These are phyloP conservation scores for Pycnomerus fuliginosus DNA, from an alignment of 2,888 invertebrate genomes.

Conservation along the genomic window DNA sequence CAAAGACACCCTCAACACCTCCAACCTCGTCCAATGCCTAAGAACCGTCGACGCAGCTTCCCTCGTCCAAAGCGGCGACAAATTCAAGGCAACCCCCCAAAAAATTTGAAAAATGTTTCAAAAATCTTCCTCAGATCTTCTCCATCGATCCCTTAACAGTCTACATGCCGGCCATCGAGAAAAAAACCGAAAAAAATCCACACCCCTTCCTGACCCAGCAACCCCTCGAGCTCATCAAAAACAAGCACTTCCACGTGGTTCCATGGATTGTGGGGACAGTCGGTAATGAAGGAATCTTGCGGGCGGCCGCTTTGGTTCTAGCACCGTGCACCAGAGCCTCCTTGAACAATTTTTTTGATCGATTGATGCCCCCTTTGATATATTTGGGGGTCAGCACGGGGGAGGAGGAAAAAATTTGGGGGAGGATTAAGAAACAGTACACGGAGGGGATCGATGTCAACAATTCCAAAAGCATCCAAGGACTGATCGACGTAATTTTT, in stretches of 20 bases:
- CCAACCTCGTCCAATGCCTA: conserved; percentile 48
- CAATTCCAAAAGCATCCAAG: conserved; percentile 28
- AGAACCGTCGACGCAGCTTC: conserved; percentile 45
- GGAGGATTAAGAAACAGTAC: too few species aligned
- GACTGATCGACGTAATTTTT: conserved; percentile 36
- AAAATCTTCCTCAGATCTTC: conserved; percentile 47
- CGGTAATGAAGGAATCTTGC: conserved; percentile 54
- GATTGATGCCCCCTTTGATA: too few species aligned
- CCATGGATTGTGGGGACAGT: conserved; percentile 55
- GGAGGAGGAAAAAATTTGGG: too few species aligned
- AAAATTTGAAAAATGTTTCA: conserved; percentile 2
- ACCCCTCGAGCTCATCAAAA: conserved; percentile 47
- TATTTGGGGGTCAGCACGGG: too few species aligned
- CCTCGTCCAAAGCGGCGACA: conserved; percentile 50
- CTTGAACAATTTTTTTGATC: neutral
- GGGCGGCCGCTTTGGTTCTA: conserved; percentile 52
- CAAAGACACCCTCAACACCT: conserved; percentile 34
- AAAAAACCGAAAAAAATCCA: conserved; percentile 32
- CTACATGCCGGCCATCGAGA: conserved; percentile 54
- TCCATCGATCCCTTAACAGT: conserved; percentile 54
- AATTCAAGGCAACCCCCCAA: conserved; percentile 47
- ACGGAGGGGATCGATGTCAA: conserved; percentile 29
- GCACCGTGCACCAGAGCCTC: too few species aligned
- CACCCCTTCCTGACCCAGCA: conserved; percentile 52
- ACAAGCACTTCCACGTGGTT: conserved; percentile 48